A percentile compares a stretch with the other conserved stretches of the same genome.
Evolutionary conservation across 2,888 invertebrate genomes (phyloP).

Genomic region (Lithosia quadra): DNA sequence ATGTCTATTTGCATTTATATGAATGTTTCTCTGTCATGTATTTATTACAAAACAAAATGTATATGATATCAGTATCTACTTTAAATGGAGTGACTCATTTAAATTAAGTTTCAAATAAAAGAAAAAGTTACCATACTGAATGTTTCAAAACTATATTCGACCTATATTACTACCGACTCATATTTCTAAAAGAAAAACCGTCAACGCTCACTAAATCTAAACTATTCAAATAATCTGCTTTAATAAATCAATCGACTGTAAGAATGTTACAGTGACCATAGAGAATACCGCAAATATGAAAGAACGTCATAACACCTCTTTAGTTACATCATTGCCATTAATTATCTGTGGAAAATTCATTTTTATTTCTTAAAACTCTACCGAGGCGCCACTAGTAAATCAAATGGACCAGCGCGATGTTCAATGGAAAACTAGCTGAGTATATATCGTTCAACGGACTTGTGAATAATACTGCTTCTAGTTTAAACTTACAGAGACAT

Average conservation of each 20-base stretch:
- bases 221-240: conserved; percentile 9
- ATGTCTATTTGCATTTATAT: no score
- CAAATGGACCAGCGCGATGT: conserved; percentile 16
- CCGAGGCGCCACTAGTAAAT: conserved; percentile 26
- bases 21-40: no score
- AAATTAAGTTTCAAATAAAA: neutral
- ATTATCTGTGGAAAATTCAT: conserved; percentile 29
- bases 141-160: neutral
- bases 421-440: conserved; percentile 38
- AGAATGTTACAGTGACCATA: conserved; percentile 20
- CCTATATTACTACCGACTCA: neutral
- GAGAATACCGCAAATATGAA: conserved; percentile 27
- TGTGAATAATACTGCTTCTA: conserved; percentile 74
- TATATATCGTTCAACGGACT: conserved; percentile 77
- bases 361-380: conserved; percentile 18
- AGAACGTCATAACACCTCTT: conserved; percentile 27
- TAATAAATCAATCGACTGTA: conserved; percentile 21
- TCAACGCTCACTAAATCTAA: neutral
- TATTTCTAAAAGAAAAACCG: conserved; percentile 1
- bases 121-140: neutral
- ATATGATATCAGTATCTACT: no score
- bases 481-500: conserved; percentile 75
- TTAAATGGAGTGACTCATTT: no score
- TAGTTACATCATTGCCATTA: conserved; percentile 42
- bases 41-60: no score